phyloP scores from a whole-genome alignment of 2,113 vertebrate species.

The Percopsis transmontana region DNA sequence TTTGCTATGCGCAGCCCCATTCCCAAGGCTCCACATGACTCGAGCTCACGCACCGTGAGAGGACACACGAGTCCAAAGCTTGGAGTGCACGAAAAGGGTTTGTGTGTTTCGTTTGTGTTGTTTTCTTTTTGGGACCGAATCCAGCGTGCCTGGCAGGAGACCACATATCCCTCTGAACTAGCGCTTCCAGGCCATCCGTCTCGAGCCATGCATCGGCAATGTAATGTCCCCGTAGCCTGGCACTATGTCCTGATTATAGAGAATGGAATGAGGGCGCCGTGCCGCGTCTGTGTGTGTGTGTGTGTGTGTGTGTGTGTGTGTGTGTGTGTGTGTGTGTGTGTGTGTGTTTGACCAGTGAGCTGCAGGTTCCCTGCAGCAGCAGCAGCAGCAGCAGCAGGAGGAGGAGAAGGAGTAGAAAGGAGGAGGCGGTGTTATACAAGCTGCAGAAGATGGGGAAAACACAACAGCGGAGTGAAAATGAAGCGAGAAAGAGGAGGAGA shows the following conservation, averaged over 20 bases:
- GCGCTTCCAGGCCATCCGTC: constrained; percentile 67
- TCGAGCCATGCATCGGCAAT: constrained; percentile 75
- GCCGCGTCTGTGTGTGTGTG: constrained; percentile 55
- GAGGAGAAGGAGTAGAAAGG: constrained; percentile 14
- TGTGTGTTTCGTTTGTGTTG: not conserved
- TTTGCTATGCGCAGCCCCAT: constrained; percentile 54
- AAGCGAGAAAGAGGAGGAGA: constrained; percentile 34
- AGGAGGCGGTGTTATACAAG: constrained; percentile 33
- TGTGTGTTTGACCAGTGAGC: constrained; percentile 27
- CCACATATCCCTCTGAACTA: constrained; percentile 49
- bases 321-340: constrained; percentile 1
- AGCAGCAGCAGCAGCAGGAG: constrained; percentile 15
- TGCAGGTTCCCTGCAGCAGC: constrained; percentile 71
- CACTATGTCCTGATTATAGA: constrained; percentile 71
- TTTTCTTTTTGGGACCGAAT: constrained; percentile 51
- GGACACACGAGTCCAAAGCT: constrained; percentile 36
- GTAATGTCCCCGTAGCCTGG: constrained; percentile 68
- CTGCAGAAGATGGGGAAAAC: constrained; percentile 48
- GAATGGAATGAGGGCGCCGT: constrained; percentile 71
- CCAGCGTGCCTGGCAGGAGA: constrained; percentile 52
- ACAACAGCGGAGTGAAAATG: constrained; percentile 31
- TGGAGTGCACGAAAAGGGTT: constrained; percentile 35
- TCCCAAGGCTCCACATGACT: constrained; percentile 61
- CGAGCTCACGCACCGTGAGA: constrained; percentile 41
- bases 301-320: constrained; percentile 38